These are phyloP conservation scores for Epistrophella euchroma DNA, from an alignment of 2,888 invertebrate species.

Conservation along the genomic window DNA sequence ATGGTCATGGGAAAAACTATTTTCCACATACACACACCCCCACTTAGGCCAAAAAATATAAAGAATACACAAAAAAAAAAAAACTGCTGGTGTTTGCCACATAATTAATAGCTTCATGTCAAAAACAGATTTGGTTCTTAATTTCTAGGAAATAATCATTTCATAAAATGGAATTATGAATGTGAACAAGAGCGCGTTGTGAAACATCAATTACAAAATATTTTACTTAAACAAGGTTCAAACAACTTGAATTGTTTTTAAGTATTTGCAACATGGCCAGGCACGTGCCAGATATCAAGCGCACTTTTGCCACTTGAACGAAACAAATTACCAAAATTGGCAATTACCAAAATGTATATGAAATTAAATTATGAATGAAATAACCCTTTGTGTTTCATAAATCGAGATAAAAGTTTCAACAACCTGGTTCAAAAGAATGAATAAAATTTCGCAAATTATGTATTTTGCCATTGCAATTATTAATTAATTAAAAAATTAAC, in stretches of 20 bases:
- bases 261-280: background rate
- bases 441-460: too few species aligned
- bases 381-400: too few species aligned
- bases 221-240: background rate
- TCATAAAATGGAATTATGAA: background rate
- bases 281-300: background rate
- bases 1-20: slow-evolving; percentile 19
- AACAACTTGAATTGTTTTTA: background rate
- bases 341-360: too few species aligned
- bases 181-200: too few species aligned
- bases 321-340: too few species aligned
- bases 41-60: background rate
- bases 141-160: slow-evolving; percentile 41
- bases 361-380: too few species aligned
- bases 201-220: background rate
- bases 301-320: background rate
- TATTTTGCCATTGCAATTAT: too few species aligned
- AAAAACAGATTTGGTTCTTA: slow-evolving; percentile 50
- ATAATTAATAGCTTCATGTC: slow-evolving; percentile 56
- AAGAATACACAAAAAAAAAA: background rate
- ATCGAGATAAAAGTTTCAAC: too few species aligned
- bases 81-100: background rate
- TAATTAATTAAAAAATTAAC: too few species aligned
- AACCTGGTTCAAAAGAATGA: too few species aligned
- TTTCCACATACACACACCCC: background rate